Base-by-base conservation (phyloP, 1,140 invertebrate genomes). In the Drosophila guanche region DNA sequence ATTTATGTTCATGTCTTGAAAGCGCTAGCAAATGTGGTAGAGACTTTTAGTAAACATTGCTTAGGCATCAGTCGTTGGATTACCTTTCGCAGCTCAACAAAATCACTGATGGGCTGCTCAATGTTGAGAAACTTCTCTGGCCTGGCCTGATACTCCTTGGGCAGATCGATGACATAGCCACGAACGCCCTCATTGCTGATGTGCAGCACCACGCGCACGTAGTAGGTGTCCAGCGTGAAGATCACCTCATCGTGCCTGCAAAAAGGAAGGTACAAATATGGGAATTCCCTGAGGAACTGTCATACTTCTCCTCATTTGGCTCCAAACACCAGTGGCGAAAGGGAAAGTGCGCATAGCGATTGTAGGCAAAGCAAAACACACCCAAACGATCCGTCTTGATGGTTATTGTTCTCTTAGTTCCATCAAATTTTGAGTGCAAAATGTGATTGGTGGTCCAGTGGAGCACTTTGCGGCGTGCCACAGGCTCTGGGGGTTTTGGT, bases 371-470 rank as follows among this genome's bases (percentile, higher is more conserved):
- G 0, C 85, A 89, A 58, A 90, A 85, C 3, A 72, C 40, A 1
- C 89, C 89, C 54, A 90, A 55, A 0, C 89, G 76, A 76, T 90
- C 72, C 0, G 89, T 90, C n/a, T 75, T 79, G 2, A 90, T 48
- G 0, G 72, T 84, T 3, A 89, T 7, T 0, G 60, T 76, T 4
- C 33, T 3, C 0, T 14, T 33, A 3, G 27, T 54, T 6, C 58
- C 37, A 53, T 89, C 41, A 10, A 79, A 80, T 14, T 69, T 5
- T 0, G 71, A 67, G 0, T 69, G 14, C 2, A 53, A 5, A 12
- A 90, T 79, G 25, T 77, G 54, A 29, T 85, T 62, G 0, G 76
- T 90, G 14, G 89, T 90, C 89, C 89, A 90, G 56, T 88, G 79
- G 4, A 54, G 50, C 0, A 83, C 66, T 16, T 60, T 76, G 8